Conservation (phyloP, 2,888 invertebrate species). For the Allacma fusca region DNA sequence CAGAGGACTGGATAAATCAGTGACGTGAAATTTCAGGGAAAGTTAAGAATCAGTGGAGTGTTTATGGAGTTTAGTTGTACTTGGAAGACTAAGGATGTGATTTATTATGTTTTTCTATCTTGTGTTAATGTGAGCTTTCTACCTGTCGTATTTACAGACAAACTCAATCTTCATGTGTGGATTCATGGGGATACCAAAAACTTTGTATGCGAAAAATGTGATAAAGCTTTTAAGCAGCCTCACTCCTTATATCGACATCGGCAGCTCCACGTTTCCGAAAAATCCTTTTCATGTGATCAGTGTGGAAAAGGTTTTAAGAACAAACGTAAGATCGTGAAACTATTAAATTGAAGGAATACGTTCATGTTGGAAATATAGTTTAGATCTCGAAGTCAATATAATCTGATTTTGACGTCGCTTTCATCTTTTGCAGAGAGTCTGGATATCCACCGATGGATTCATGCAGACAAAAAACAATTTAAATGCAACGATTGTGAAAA, state of each 20-base stretch:
- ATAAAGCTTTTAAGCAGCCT: slow-evolving; percentile 40
- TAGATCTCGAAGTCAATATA: too few relatives aligned
- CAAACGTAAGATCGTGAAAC: slow-evolving; percentile 42
- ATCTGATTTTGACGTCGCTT: too few relatives aligned
- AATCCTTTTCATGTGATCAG: slow-evolving; percentile 27
- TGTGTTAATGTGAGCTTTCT: not conserved
- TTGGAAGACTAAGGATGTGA: not conserved
- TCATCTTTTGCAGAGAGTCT: slow-evolving; percentile 24
- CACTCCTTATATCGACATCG: slow-evolving; percentile 35
- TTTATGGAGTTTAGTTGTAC: too few relatives aligned
- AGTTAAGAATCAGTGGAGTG: too few relatives aligned
- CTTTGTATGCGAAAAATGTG: slow-evolving; percentile 38
- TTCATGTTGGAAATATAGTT: too few relatives aligned
- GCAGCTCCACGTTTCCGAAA: slow-evolving; percentile 33
- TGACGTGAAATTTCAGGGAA: too few relatives aligned
- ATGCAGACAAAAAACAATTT: slow-evolving; percentile 42
- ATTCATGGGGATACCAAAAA: slow-evolving; percentile 37
- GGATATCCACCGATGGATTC: slow-evolving; percentile 38
- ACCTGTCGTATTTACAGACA: slow-evolving; percentile 22
- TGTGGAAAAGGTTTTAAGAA: slow-evolving; percentile 34
- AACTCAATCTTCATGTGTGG: slow-evolving; percentile 35
- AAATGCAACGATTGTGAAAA: slow-evolving; percentile 40
- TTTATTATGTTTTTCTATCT: not conserved
- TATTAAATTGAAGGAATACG: not conserved
- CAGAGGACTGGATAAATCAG: too few relatives aligned